Evolutionary conservation across 2,113 vertebrate genomes (phyloP), one percentile per base, ranked within the genome.

Genomic region (Pedetes capensis): DNA sequence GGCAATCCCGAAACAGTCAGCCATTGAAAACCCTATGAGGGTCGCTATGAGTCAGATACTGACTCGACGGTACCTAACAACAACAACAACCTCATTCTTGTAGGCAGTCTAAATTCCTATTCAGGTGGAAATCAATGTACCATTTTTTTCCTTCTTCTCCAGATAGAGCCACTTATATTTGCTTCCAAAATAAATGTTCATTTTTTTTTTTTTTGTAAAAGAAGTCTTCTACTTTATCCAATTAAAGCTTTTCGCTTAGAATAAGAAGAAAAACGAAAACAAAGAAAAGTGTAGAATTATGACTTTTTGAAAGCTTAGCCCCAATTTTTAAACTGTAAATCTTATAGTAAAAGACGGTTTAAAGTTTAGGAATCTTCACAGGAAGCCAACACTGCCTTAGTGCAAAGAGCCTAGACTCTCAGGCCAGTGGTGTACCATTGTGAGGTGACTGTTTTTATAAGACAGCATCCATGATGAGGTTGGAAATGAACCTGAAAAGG

Each of bases 381-480:
- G 55, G 32, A 93, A 95, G 84, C 71, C 47, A 94, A 37, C 7
- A 32, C 8, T 37, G 29, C 39, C 55, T 71, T 1, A 61, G 53
- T 44, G 14, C 39, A 57, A 55, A 95, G 39, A 72, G 64, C 25
- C 32, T 51, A 57, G 78, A n/a, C 8, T 57, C 81, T 85, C 23
- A 0, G 3, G 79, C 39, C 68, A 74, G 53, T 47, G 2, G 9
- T 13, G 14, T 8, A 32, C 34, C 20, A 44, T 3, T 29, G 6
- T 22, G 18, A 94, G 44, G 87, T 6, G 1, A 37, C 72, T n/a
- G 97, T 98, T 99, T 96, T 98, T 99, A 55, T 98, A 99, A 61
- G 98, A 99, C 79, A 99, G 98, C 14, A 92, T 99, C 95, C 98
- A 99, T 51, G 98, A 99, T 87, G 81, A 98, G 29, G 98, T 98